These are phyloP conservation scores for Pedetes capensis DNA, from an alignment of 2,113 vertebrate species.

Conservation along the genomic window DNA sequence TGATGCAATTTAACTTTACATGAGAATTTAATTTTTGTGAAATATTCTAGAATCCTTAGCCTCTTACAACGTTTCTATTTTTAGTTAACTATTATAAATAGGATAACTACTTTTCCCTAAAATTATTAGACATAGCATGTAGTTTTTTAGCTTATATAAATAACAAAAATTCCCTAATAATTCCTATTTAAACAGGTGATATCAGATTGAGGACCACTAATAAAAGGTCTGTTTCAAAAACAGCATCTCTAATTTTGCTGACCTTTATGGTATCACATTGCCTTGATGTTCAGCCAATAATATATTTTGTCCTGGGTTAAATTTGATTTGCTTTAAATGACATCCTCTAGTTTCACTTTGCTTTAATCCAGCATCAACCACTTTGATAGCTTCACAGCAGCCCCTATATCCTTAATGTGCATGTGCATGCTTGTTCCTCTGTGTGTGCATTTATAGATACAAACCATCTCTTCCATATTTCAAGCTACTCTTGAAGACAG, in stretches of 20 bases:
- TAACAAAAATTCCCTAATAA: neutral
- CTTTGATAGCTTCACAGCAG: neutral
- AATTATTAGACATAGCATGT: neutral
- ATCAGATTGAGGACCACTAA: neutral
- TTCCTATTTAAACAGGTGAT: neutral
- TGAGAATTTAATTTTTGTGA: conserved; percentile 36
- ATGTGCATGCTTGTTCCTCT: neutral
- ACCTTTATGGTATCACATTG: neutral
- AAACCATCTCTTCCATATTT: neutral
- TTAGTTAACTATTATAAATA: neutral
- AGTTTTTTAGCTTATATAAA: conserved; percentile 26
- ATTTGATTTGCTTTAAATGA: conserved; percentile 22
- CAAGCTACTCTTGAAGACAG: neutral
- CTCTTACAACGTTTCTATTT: neutral
- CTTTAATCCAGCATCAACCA: neutral
- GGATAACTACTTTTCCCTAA: neutral
- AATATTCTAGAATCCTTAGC: neutral
- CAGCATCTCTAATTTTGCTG: neutral
- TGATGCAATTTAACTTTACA: neutral
- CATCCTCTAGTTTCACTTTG: neutral
- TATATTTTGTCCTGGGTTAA: neutral
- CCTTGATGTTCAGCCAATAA: neutral
- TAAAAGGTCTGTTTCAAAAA: conserved; percentile 26
- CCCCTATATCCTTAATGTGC: neutral
- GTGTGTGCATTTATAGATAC: neutral